A percentile compares a stretch with the other conserved stretches of the same genome.
phyloP scores from a whole-genome alignment of 2,888 invertebrate species.

The Salticus scenicus region DNA sequence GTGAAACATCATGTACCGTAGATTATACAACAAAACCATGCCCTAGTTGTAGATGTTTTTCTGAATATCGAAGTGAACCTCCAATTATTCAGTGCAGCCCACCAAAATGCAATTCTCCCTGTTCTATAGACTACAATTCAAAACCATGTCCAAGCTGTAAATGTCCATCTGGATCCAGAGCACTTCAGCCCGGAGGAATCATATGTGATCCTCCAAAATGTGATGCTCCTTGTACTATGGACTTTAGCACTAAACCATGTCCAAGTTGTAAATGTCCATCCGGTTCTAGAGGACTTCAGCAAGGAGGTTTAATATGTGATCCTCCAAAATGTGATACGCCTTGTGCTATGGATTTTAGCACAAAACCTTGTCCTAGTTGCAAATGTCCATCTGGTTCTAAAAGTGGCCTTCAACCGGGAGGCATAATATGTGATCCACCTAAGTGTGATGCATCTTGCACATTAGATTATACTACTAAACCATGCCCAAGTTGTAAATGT shows the following conservation, averaged over 20 bases:
- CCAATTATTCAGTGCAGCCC: conserved; percentile 19
- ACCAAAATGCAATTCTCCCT: conserved; percentile 31
- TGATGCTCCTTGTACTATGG: background rate
- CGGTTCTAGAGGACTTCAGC: background rate
- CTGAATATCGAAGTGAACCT: background rate
- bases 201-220: conserved; percentile 23
- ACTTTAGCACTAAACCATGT: background rate
- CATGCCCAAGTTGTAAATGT: conserved; percentile 38
- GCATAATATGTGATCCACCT: conserved; percentile 25
- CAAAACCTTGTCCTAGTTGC: conserved; percentile 28
- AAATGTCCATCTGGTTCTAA: conserved; percentile 3
- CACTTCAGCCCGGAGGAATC: background rate
- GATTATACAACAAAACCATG: conserved; percentile 26
- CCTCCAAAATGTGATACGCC: conserved; percentile 25
- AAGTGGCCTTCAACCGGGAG: background rate
- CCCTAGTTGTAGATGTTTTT: conserved; percentile 27
- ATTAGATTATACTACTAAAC: conserved; percentile 20
- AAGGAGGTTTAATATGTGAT: conserved; percentile 19
- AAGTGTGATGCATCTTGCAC: conserved; percentile 22
- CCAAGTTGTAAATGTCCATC: background rate
- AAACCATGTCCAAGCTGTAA: conserved; percentile 30
- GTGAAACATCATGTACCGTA: conserved; percentile 14
- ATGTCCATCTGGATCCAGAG: conserved; percentile 10
- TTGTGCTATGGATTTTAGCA: conserved; percentile 25
- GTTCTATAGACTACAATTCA: conserved; percentile 27